phyloP scores from a whole-genome alignment of 2,113 vertebrate genomes.

The Edolisoma coerulescens region DNA sequence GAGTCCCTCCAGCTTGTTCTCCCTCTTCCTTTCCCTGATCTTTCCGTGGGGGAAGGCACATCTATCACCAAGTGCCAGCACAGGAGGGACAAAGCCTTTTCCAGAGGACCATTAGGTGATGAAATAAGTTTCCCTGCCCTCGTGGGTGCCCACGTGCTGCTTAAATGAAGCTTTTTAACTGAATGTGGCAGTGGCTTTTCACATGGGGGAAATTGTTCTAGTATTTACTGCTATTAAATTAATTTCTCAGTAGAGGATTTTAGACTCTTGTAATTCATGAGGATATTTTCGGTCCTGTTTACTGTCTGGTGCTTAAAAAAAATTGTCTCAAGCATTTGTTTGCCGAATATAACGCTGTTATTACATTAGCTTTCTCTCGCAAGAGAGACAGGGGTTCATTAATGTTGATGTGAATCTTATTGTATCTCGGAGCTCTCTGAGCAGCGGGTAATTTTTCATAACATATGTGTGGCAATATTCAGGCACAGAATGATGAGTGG shows the following conservation, averaged over 20 bases:
- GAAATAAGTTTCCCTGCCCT: not conserved
- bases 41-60: fast-evolving
- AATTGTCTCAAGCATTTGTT: slow-evolving; percentile 54
- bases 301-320: slow-evolving; percentile 57
- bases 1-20: not conserved
- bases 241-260: slow-evolving; percentile 48
- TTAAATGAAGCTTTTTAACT: slow-evolving; percentile 18
- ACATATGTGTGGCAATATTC: slow-evolving; percentile 28
- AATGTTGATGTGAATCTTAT: slow-evolving; percentile 48
- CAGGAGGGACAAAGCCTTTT: not conserved
- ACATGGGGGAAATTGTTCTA: slow-evolving; percentile 34
- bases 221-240: slow-evolving; percentile 52
- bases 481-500: not conserved
- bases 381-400: slow-evolving; percentile 55
- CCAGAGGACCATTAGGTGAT: not conserved
- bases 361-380: slow-evolving; percentile 33
- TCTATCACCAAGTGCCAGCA: fast-evolving
- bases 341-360: slow-evolving; percentile 52
- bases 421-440: slow-evolving; percentile 38
- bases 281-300: slow-evolving; percentile 61
- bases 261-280: slow-evolving; percentile 54
- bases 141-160: not conserved
- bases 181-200: not conserved
- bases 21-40: not conserved
- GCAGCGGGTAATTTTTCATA: slow-evolving; percentile 51